These are phyloP conservation scores for Harmothoe impar DNA, from an alignment of 2,888 invertebrate genomes.

Conservation along the genomic window DNA sequence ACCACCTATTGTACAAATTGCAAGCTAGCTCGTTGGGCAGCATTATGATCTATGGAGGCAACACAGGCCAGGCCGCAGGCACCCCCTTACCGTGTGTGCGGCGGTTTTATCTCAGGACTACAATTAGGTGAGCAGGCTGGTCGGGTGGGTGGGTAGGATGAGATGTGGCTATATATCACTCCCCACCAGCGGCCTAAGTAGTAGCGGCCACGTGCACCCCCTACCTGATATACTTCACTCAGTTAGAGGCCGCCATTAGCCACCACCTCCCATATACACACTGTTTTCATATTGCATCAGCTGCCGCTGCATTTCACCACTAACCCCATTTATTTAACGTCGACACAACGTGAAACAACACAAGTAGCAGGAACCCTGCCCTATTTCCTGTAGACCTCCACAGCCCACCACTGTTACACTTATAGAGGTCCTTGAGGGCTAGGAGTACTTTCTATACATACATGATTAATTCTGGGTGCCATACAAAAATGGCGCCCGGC, in stretches of 20 bases:
- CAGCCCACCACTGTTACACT: neutral
- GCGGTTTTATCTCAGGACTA: constrained; percentile 49
- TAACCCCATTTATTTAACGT: neutral
- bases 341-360: neutral
- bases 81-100: neutral
- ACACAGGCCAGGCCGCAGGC: constrained; percentile 38
- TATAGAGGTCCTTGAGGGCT: neutral
- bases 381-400: neutral
- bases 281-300: constrained; percentile 18
- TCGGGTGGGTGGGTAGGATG: constrained; percentile 11
- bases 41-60: constrained; percentile 42
- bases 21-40: neutral
- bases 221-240: neutral
- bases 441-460: neutral
- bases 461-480: constrained; percentile 23
- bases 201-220: neutral
- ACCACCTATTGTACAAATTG: constrained; percentile 19
- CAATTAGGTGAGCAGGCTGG: constrained; percentile 36
- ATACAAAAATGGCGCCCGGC: neutral
- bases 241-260: constrained; percentile 4
- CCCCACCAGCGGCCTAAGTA: neutral
- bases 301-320: neutral
- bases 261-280: neutral
- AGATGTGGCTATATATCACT: constrained; percentile 38
- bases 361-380: neutral